These are phyloP conservation scores for Drosophila subpulchrella DNA, from an alignment of 1,140 invertebrate genomes.

Conservation along the genomic window DNA sequence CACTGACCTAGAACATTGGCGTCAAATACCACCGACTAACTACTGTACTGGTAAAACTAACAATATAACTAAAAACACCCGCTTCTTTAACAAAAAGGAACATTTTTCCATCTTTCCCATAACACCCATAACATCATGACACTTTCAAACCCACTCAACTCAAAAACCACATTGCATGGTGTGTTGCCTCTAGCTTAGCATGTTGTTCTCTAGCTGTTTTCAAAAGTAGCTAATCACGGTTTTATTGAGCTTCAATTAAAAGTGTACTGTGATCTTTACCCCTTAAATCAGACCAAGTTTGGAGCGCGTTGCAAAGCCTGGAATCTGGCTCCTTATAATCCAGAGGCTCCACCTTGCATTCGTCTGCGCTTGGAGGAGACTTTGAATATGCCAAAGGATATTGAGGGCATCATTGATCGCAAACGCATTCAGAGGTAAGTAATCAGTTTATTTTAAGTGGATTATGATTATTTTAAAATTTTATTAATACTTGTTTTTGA, in stretches of 20 bases:
- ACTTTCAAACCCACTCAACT: slow-evolving; percentile 19
- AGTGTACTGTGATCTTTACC: slow-evolving; percentile 1
- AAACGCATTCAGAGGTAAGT: slow-evolving; percentile 76
- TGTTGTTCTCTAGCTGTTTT: slow-evolving; percentile 38
- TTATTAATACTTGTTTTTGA: neutral
- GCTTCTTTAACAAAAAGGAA: slow-evolving; percentile 16
- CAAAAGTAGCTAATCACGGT: slow-evolving; percentile 5
- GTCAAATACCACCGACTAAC: slow-evolving; percentile 21
- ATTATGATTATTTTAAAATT: too few species aligned
- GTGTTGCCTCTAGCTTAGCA: slow-evolving; percentile 61
- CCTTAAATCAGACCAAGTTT: slow-evolving; percentile 88
- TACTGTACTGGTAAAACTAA: slow-evolving; percentile 22
- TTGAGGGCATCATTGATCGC: slow-evolving; percentile 71
- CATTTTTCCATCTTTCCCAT: slow-evolving; percentile 18
- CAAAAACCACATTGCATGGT: slow-evolving; percentile 53
- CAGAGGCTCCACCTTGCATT: slow-evolving; percentile 85
- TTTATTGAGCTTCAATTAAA: neutral
- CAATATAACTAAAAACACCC: slow-evolving; percentile 23
- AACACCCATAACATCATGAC: slow-evolving; percentile 10
- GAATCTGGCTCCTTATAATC: slow-evolving; percentile 87
- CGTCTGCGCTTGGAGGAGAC: slow-evolving; percentile 88
- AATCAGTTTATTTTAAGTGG: too few species aligned
- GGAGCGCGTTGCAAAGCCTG: slow-evolving; percentile 89
- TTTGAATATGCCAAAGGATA: slow-evolving; percentile 78
- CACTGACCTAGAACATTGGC: slow-evolving; percentile 34